Base-by-base conservation (phyloP, 1,140 invertebrate species). In the Parapsyche elsis region DNA sequence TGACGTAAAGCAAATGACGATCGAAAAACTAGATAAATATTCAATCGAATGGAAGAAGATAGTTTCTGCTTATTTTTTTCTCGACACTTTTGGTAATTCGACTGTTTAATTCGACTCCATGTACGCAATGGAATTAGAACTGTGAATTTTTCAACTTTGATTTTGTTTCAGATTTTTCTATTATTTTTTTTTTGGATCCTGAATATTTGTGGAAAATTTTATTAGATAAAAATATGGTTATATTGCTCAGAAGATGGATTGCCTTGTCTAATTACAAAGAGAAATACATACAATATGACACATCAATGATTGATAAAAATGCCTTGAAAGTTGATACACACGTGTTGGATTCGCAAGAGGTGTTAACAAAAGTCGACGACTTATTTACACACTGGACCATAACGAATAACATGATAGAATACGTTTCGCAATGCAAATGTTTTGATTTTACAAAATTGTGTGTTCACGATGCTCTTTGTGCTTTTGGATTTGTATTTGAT, bases 401-500 rank as follows among this genome's bases (percentile, higher is more conserved):
- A 64, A 90, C 88, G 5, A 78, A 89, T 30, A 87, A 91, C 73
- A 92, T 93, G 92, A 87, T 93, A 78, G 85, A 89, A 45, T 84
- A 71, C 59, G 86, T 91, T 76, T 85, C 88, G 23, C 85, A 84
- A 12, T 89, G 87, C 59, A 85, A 87, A 81, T 90, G 88, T 81
- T 90, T 88, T 84, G 82, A 83, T 76, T 89, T 90, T 53, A 87
- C 88, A 9, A 91, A 90, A 85, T 85, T 91, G 85, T 87, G 89
- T 80, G 85, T 90, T 79, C 88, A 90, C 82, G 89, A 91, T 81
- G 89, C 90, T 64, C 83, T 91, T 4, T 87, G 87, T 26, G 89
- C 87, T 67, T 91, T 89, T 84, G 90, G 90, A n/a, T 87, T 90
- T 74, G 88, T 91, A 71, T 85, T 87, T 81, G 84, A 88, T 45